Conservation (phyloP, 2,888 invertebrate genomes). For the Drosophila leonis region DNA sequence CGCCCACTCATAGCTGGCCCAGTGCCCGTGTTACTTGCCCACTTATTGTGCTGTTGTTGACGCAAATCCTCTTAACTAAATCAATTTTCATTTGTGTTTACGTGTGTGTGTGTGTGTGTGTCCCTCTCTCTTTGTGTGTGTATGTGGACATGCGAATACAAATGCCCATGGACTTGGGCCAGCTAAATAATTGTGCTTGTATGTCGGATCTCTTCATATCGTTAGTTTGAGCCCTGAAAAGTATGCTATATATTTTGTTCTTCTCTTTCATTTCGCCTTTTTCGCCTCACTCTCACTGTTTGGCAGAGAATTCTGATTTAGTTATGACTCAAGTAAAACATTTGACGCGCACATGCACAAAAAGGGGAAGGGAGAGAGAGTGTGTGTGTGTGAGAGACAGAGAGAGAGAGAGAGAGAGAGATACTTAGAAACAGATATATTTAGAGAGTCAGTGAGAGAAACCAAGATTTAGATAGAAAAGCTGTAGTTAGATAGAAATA, state of each 20-base stretch:
- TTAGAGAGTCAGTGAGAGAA: background rate
- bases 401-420: no score
- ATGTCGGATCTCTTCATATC: conserved; percentile 43
- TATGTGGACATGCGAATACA: conserved; percentile 25
- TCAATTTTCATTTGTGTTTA: conserved; percentile 78
- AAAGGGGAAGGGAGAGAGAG: background rate
- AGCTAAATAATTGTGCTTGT: conserved; percentile 62
- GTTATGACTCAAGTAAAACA: conserved; percentile 30
- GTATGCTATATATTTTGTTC: conserved; percentile 56
- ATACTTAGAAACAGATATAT: background rate
- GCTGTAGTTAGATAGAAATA: no score
- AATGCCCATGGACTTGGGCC: conserved; percentile 50
- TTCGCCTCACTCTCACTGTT: background rate
- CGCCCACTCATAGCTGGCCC: conserved; percentile 13
- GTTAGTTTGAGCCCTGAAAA: conserved; percentile 48
- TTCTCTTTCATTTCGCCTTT: background rate
- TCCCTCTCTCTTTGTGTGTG: conserved; percentile 3
- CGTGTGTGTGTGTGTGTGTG: conserved; percentile 34
- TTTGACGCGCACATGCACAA: background rate
- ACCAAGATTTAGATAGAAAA: no score
- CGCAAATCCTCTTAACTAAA: conserved; percentile 80
- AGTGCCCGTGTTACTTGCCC: conserved; percentile 68
- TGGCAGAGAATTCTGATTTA: conserved; percentile 30
- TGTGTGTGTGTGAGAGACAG: no score
- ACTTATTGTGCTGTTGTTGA: conserved; percentile 81